Conservation (phyloP, 1,140 invertebrate genomes). For the Drosophila pallidifrons region DNA sequence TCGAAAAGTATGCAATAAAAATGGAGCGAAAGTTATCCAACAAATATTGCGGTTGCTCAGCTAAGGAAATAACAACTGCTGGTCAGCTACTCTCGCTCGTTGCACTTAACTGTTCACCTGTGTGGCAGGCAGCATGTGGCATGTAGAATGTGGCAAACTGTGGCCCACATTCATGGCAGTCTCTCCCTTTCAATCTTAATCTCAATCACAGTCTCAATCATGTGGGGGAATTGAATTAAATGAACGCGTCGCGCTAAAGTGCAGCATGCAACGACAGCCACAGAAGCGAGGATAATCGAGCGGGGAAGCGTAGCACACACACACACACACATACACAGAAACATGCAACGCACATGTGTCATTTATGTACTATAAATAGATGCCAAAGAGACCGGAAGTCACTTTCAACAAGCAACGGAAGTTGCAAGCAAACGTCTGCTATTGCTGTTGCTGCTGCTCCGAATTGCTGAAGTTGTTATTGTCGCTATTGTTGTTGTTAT, state of each 20-base stretch:
- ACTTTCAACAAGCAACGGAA: conserved; percentile 73
- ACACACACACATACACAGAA: too few species aligned
- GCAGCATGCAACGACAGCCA: conserved; percentile 23
- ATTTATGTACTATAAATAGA: conserved; percentile 38
- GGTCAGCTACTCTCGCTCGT: conserved; percentile 43
- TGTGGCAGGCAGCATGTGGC: neutral
- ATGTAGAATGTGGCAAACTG: too few species aligned
- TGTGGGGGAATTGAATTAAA: conserved; percentile 73
- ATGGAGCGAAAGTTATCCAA: neutral
- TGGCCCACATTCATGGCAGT: too few species aligned
- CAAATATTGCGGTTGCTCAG: too few species aligned
- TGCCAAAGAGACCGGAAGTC: conserved; percentile 69
- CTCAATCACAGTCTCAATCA: conserved; percentile 35
- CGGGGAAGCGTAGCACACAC: neutral
- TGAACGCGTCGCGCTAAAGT: conserved; percentile 49
- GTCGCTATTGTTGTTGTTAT: too few species aligned
- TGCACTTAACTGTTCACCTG: conserved; percentile 45
- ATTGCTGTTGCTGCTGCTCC: conserved; percentile 20
- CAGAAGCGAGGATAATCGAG: neutral
- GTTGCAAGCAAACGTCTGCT: conserved; percentile 73
- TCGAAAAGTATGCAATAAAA: conserved; percentile 7
- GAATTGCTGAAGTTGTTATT: neutral
- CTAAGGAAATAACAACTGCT: too few species aligned
- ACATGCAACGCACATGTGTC: too few species aligned
- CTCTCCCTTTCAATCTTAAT: neutral